These are phyloP conservation scores for Caenorhabditis wallacei DNA, from an alignment of 2,888 invertebrate species.

Conservation along the genomic window DNA sequence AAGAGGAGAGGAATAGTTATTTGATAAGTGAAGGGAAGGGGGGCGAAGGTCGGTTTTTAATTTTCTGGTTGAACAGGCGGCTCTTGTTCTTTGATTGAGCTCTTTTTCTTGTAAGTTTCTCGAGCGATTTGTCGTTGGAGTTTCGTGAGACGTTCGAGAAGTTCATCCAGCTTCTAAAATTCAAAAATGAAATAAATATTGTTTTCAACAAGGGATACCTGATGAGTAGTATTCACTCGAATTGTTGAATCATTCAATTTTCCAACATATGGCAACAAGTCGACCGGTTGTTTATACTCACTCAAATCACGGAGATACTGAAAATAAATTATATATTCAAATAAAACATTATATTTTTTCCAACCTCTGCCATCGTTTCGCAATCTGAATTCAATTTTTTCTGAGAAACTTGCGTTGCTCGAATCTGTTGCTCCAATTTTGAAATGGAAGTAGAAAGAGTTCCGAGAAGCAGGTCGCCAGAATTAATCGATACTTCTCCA, in stretches of 20 bases:
- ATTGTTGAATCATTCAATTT: slow-evolving; percentile 69
- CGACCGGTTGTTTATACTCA: slow-evolving; percentile 66
- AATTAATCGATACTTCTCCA: slow-evolving; percentile 61
- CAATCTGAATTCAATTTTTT: slow-evolving; percentile 56
- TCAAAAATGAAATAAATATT: not conserved
- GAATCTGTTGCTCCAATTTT: slow-evolving; percentile 62
- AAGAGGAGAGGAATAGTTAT: not conserved
- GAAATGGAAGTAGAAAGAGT: slow-evolving; percentile 56
- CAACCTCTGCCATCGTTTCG: slow-evolving; percentile 62
- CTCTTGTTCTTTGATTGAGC: slow-evolving; percentile 57
- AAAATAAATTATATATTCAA: slow-evolving; percentile 12
- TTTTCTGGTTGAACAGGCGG: slow-evolving; percentile 59
- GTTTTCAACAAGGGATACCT: slow-evolving; percentile 21
- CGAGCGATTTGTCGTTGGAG: slow-evolving; percentile 74
- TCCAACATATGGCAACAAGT: slow-evolving; percentile 64
- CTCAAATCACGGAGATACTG: slow-evolving; percentile 71
- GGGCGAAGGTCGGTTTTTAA: slow-evolving; percentile 39
- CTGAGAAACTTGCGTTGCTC: slow-evolving; percentile 58
- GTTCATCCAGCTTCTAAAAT: slow-evolving; percentile 55
- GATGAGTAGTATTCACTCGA: slow-evolving; percentile 62
- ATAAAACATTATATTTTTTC: not conserved
- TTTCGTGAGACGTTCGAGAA: slow-evolving; percentile 69
- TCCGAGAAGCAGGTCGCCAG: slow-evolving; percentile 63
- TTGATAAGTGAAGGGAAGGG: slow-evolving; percentile 34
- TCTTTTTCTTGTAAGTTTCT: slow-evolving; percentile 69